Percentiles rank a stretch among this genome's conserved stretches.
Conservation (phyloP, 2,113 vertebrate genomes). For the Tapirus terrestris region DNA sequence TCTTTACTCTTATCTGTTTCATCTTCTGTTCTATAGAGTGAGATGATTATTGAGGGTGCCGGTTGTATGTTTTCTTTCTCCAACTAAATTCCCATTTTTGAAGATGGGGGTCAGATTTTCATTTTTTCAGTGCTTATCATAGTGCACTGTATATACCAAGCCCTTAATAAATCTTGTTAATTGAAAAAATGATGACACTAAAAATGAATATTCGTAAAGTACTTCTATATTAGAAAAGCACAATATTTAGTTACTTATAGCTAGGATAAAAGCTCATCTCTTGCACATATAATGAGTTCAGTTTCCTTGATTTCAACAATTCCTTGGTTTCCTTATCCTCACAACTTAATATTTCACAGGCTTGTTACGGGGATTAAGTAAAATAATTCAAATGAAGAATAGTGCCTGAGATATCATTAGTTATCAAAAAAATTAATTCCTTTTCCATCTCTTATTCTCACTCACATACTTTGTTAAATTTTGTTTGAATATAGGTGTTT, state of each 20-base stretch:
- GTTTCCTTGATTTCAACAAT: background rate
- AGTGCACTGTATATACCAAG: background rate
- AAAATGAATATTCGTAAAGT: background rate
- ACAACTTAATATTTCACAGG: background rate
- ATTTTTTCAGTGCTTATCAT: background rate
- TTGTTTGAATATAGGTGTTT: constrained; percentile 3
- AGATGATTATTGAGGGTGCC: background rate
- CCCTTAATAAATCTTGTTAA: background rate
- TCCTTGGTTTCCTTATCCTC: background rate
- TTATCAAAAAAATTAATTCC: background rate
- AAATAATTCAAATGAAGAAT: constrained; percentile 24
- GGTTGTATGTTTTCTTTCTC: background rate
- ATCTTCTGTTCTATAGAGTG: background rate
- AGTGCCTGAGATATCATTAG: background rate
- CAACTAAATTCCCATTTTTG: background rate
- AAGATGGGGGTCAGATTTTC: background rate
- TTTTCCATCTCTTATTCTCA: background rate
- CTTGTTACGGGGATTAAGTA: background rate
- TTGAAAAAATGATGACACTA: background rate
- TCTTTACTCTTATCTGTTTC: background rate
- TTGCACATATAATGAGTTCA: background rate
- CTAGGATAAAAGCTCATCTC: background rate
- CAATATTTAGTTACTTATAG: background rate
- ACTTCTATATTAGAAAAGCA: background rate
- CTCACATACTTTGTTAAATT: background rate